Conservation (phyloP, 2,797 vertebrate species). For the Poecile montanus region DNA sequence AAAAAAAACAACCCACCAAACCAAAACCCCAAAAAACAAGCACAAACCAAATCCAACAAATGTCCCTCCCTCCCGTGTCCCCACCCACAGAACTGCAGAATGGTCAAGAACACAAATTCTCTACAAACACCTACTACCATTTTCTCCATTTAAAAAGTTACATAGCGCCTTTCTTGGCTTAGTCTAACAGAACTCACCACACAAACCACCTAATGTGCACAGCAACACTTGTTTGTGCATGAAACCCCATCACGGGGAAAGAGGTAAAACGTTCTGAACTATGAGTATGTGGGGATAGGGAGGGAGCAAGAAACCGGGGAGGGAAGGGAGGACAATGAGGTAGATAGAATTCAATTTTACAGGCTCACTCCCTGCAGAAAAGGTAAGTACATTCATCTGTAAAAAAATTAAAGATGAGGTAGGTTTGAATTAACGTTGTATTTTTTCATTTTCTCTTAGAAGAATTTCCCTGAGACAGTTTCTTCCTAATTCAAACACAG, state of each 20-base stretch:
- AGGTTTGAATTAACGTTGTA: constrained; percentile 93
- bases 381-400: constrained; percentile 95
- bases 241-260: constrained; percentile 25
- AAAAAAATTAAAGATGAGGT: constrained; percentile 95
- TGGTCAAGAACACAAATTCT: constrained; percentile 69
- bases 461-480: constrained; percentile 83
- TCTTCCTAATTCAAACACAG: constrained; percentile 76
- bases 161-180: constrained; percentile 70
- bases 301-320: background rate
- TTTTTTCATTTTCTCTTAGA: constrained; percentile 75
- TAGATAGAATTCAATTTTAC: constrained; percentile 94
- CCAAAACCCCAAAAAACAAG: background rate
- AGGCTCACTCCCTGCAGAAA: constrained; percentile 94
- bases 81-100: constrained; percentile 61
- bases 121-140: constrained; percentile 54
- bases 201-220: constrained; percentile 69
- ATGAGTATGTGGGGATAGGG: constrained; percentile 34
- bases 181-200: constrained; percentile 67
- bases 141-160: constrained; percentile 53
- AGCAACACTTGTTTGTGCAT: constrained; percentile 70
- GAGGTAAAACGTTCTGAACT: constrained; percentile 53
- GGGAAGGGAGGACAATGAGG: constrained; percentile 84
- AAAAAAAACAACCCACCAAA: background rate
- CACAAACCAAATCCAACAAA: background rate
- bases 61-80: background rate